Conservation (phyloP, 2,113 vertebrate genomes). For the Corythornis cristatus region DNA sequence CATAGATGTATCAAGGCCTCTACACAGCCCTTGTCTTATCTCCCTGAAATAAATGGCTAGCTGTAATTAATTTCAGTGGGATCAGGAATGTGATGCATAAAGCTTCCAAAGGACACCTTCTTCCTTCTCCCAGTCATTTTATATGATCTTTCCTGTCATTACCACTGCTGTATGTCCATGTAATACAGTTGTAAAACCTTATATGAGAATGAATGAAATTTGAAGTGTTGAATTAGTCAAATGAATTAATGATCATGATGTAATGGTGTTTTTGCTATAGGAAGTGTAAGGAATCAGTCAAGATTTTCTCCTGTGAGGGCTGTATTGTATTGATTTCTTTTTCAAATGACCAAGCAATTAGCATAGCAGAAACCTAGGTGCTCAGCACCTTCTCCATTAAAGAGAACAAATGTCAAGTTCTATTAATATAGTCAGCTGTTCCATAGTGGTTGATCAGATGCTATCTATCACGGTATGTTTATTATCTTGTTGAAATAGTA, state of each 20-base stretch:
- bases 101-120: neutral
- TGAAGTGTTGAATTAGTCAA: conserved; percentile 40
- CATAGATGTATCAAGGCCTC: neutral
- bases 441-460: conserved; percentile 44
- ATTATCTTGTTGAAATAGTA: conserved; percentile 63
- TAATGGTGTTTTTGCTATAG: conserved; percentile 3
- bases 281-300: conserved; percentile 24
- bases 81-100: neutral
- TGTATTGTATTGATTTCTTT: conserved; percentile 34
- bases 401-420: conserved; percentile 59
- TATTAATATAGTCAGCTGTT: conserved; percentile 65
- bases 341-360: conserved; percentile 65
- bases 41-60: neutral
- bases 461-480: conserved; percentile 59
- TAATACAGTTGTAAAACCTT: conserved; percentile 12
- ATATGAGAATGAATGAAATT: conserved; percentile 29
- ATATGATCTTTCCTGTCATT: neutral
- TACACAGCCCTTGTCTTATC: neutral
- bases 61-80: neutral
- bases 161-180: neutral
- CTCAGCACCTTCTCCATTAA: conserved; percentile 54
- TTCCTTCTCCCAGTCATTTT: neutral
- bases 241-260: conserved; percentile 29
- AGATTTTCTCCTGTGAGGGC: conserved; percentile 18
- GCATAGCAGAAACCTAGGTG: conserved; percentile 48